phyloP scores from a whole-genome alignment of 2,888 invertebrate species.

The Gastracanthus pulcherrimus region DNA sequence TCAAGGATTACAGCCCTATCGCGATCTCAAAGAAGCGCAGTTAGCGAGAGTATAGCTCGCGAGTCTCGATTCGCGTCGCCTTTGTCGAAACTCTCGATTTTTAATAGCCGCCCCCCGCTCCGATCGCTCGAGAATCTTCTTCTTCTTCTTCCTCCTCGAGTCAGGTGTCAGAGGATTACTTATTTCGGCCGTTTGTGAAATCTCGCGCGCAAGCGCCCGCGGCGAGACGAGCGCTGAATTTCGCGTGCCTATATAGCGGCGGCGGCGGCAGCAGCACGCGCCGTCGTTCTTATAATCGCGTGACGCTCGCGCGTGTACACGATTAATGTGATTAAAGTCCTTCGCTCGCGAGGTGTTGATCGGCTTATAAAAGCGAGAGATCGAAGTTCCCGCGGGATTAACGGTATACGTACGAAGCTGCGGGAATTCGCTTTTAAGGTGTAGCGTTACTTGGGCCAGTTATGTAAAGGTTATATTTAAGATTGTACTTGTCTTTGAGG shows the following conservation, averaged over 20 bases:
- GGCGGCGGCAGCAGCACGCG: no score
- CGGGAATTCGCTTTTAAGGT: no score
- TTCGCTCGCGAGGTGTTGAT: not conserved
- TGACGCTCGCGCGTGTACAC: not conserved
- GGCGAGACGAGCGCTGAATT: not conserved
- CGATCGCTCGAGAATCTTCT: not conserved
- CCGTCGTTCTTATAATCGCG: not conserved
- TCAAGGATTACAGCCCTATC: not conserved
- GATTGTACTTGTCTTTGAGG: not conserved
- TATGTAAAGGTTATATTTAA: no score
- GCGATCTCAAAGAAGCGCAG: no score
- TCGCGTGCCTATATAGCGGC: no score
- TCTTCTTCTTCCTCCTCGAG: not conserved
- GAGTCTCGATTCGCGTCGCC: no score
- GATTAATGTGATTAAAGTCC: not conserved
- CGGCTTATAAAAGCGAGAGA: not conserved
- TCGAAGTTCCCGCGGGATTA: not conserved
- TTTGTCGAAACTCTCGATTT: not conserved
- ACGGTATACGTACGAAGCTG: no score
- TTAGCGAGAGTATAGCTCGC: no score
- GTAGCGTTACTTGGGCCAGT: no score
- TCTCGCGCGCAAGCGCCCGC: not conserved
- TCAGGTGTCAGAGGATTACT: not conserved
- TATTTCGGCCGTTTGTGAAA: not conserved
- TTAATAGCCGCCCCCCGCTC: slow-evolving; percentile 13